A percentile compares a stretch with the other conserved stretches of the same genome.
phyloP scores from a whole-genome alignment of 2,797 vertebrate species.

The Loriculus beryllinus region DNA sequence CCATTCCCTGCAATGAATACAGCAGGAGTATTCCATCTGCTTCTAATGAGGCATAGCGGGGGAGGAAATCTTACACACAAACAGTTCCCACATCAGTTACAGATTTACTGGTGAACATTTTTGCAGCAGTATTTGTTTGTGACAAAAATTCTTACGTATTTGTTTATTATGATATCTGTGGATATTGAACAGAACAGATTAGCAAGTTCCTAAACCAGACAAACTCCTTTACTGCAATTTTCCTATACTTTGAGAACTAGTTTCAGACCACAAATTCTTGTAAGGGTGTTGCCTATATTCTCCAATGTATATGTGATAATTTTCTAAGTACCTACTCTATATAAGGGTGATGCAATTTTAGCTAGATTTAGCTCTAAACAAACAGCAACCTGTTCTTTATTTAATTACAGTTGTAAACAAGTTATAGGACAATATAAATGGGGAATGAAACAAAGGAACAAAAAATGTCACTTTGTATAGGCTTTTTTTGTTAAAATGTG shows the following conservation, averaged over 20 bases:
- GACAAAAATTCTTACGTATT: background rate
- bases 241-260: background rate
- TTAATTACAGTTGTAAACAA: background rate
- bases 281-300: background rate
- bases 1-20: background rate
- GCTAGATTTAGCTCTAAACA: background rate
- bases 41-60: conserved; percentile 2
- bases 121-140: background rate
- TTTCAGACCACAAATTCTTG: background rate
- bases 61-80: conserved; percentile 24
- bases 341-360: background rate
- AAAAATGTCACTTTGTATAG: background rate
- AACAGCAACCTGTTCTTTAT: background rate
- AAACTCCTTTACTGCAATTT: background rate
- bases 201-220: background rate
- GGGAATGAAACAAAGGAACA: background rate
- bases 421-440: background rate
- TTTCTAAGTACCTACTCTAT: background rate
- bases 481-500: background rate
- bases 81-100: background rate
- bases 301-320: background rate
- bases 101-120: background rate
- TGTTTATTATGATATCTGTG: background rate
- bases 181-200: background rate
- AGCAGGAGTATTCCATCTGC: conserved; percentile 18